Conservation (phyloP, 1,140 invertebrate species). For the Anastrepha obliqua region DNA sequence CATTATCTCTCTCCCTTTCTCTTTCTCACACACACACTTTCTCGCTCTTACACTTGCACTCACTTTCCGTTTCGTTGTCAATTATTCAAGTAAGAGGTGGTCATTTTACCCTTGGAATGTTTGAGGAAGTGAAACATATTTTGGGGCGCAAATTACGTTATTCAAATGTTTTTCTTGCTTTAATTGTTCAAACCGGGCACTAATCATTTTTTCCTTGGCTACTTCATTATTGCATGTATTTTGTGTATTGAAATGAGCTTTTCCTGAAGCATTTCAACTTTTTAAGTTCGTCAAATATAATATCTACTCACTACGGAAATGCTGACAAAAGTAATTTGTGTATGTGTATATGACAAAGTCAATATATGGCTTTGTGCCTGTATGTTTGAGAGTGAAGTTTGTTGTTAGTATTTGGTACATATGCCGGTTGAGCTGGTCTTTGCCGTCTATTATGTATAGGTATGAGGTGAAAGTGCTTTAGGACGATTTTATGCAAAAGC, state of each 20-base stretch:
- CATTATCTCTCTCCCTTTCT: background rate
- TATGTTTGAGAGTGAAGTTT: background rate
- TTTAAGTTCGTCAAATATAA: constrained; percentile 4
- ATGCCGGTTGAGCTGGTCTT: constrained; percentile 40
- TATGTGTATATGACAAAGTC: background rate
- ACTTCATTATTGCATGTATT: background rate
- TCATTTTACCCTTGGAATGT: constrained; percentile 49
- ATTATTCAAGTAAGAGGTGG: background rate
- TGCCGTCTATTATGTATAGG: constrained; percentile 5
- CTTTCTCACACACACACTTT: background rate
- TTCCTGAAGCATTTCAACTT: constrained; percentile 29
- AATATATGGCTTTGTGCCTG: background rate
- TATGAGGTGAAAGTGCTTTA: constrained; percentile 50
- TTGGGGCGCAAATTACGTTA: background rate
- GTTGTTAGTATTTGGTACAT: background rate
- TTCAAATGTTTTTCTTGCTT: background rate
- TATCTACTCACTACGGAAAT: background rate
- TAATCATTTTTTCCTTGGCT: background rate
- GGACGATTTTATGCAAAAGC: constrained; percentile 35
- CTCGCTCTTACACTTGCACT: background rate
- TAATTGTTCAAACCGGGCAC: background rate
- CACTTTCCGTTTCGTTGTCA: constrained; percentile 40
- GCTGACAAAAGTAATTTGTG: background rate
- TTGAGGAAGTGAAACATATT: constrained; percentile 38
- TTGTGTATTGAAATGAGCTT: constrained; percentile 23